These are phyloP conservation scores for Rhynchomys soricoides DNA, from an alignment of 2,113 vertebrate genomes.

Conservation along the genomic window DNA sequence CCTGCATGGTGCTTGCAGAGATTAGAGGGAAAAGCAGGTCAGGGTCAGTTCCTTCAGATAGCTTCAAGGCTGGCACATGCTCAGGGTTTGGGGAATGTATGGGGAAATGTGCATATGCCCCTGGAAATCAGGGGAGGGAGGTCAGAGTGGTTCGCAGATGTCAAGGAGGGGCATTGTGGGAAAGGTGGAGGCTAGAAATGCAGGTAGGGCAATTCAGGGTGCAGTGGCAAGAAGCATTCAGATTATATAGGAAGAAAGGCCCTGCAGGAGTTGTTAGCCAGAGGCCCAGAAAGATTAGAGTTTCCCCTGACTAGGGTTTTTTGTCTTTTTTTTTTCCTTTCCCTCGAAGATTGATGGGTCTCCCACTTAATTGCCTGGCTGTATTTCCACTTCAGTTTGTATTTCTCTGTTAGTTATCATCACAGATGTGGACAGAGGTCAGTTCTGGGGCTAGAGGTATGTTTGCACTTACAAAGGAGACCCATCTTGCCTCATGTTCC, in stretches of 20 bases:
- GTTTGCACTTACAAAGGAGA: not conserved
- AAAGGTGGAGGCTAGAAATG: not conserved
- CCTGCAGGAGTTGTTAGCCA: not conserved
- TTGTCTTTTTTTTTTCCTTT: rapidly evolving
- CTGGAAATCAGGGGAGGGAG: not conserved
- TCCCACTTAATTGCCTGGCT: not conserved
- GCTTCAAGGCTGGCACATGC: not conserved
- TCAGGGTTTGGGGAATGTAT: too few species aligned
- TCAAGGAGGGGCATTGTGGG: not conserved
- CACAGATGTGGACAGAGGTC: not conserved
- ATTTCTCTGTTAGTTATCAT: not conserved
- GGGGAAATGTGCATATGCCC: not conserved
- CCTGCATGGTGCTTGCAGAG: not conserved
- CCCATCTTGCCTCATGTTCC: not conserved
- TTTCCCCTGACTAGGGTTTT: not conserved
- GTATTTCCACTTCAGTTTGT: not conserved
- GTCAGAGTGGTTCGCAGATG: too few species aligned
- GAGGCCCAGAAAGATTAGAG: not conserved
- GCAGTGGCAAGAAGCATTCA: not conserved
- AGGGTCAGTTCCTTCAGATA: not conserved
- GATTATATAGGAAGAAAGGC: not conserved
- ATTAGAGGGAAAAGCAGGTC: not conserved
- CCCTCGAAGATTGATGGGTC: not conserved
- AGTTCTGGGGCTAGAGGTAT: not conserved
- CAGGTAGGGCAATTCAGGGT: not conserved